A percentile compares a stretch with the other conserved stretches of the same genome.
phyloP scores from a whole-genome alignment of 2,113 vertebrate species.

The Pygoscelis adeliae region DNA sequence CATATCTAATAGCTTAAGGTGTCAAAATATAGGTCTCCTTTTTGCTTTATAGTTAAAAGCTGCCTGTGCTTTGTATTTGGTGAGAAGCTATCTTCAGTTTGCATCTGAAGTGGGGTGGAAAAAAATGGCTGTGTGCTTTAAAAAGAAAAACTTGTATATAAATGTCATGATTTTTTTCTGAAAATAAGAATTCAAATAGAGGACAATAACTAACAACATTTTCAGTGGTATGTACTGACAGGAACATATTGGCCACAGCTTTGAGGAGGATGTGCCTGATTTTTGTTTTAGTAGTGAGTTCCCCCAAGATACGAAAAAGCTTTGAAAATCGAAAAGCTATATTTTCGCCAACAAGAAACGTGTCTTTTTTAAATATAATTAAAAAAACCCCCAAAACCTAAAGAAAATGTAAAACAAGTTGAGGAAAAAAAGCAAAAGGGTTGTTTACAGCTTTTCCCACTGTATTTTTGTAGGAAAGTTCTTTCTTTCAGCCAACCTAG shows the following conservation, averaged over 20 bases:
- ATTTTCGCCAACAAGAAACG: background rate
- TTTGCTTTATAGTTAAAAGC: background rate
- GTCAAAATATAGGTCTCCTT: background rate
- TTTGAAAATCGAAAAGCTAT: background rate
- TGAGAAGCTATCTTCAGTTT: background rate
- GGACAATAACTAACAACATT: background rate
- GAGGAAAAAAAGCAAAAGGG: background rate
- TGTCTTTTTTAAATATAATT: background rate
- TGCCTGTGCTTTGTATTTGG: background rate
- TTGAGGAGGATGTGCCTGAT: background rate
- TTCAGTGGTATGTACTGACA: background rate
- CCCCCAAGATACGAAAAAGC: background rate
- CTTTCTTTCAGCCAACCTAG: background rate
- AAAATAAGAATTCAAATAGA: background rate
- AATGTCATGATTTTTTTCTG: rapidly evolving
- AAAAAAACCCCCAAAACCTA: too few relatives aligned
- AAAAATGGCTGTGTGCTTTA: background rate
- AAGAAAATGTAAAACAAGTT: background rate
- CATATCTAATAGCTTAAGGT: background rate
- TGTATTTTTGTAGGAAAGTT: background rate
- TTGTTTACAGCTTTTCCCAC: background rate
- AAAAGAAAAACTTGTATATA: too few relatives aligned
- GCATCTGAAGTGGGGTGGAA: background rate
- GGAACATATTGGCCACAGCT: background rate
- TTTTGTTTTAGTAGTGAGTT: background rate